phyloP scores from a whole-genome alignment of 2,797 vertebrate genomes.

The Anguilla marmorata region DNA sequence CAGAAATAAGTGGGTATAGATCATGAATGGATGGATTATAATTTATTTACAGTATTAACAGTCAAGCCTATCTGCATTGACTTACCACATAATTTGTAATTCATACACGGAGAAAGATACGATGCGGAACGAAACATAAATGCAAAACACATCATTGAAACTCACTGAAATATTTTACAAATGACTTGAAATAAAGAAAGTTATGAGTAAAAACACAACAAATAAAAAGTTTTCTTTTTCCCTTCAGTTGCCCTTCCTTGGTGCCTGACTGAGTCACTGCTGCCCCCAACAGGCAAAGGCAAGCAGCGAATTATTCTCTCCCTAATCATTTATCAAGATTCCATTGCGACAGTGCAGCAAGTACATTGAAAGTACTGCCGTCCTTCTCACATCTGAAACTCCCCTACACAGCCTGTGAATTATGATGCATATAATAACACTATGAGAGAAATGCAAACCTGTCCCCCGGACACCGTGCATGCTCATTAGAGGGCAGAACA shows the following conservation, averaged over 20 bases:
- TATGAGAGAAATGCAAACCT: neutral
- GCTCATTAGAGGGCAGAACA: neutral
- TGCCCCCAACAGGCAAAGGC: neutral
- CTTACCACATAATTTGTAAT: neutral
- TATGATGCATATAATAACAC: neutral
- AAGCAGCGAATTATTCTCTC: constrained; percentile 17
- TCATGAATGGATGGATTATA: too few species aligned
- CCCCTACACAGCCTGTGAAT: neutral
- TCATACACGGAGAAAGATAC: neutral
- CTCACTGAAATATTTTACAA: neutral
- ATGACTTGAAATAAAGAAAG: neutral
- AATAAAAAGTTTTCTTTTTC: neutral
- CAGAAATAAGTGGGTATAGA: too few species aligned
- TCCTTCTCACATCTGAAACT: neutral
- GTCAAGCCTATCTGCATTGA: neutral
- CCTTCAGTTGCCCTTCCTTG: neutral
- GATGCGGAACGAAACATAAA: neutral
- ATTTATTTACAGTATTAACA: neutral
- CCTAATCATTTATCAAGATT: constrained; percentile 28
- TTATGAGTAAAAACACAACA: neutral
- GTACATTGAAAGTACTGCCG: neutral
- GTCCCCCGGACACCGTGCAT: neutral
- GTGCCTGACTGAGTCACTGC: neutral
- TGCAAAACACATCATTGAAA: neutral
- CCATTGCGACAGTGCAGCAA: neutral